Evolutionary conservation across 2,113 vertebrate genomes (phyloP).

Genomic region (Melanerpes formicivorus): DNA sequence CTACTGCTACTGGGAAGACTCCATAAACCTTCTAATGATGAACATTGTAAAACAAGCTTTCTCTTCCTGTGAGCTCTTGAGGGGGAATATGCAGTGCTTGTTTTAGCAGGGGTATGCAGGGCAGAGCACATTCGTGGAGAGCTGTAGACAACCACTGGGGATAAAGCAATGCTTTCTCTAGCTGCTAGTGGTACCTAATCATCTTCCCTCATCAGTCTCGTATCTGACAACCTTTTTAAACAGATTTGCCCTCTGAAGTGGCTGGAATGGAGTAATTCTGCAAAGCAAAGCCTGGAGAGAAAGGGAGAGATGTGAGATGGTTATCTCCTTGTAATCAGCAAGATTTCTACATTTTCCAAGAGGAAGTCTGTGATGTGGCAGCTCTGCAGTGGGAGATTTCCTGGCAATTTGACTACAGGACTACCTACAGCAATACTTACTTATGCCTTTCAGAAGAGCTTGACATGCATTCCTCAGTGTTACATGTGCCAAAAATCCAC

Average conservation of each 20-base stretch:
- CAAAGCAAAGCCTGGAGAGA: not conserved
- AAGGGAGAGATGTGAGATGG: not conserved
- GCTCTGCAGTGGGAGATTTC: not conserved
- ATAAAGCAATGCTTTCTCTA: not conserved
- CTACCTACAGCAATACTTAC: not conserved
- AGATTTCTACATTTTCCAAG: not conserved
- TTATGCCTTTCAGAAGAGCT: not conserved
- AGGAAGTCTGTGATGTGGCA: not conserved
- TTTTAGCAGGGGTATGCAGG: not conserved
- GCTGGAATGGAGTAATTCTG: not conserved
- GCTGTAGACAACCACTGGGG: not conserved
- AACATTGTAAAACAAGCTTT: not conserved
- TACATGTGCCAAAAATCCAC: fast-evolving
- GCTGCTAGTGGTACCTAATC: not conserved
- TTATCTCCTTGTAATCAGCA: not conserved
- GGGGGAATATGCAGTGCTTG: not conserved
- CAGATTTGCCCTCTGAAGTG: not conserved
- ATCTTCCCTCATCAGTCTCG: not conserved
- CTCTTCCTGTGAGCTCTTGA: not conserved
- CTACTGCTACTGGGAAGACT: not conserved
- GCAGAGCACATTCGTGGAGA: not conserved
- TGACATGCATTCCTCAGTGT: not conserved
- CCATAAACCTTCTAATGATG: not conserved
- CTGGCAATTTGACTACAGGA: not conserved
- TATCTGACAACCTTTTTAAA: not conserved